Conservation (phyloP, 2,797 vertebrate genomes). For the Coccyzus lansbergi region DNA sequence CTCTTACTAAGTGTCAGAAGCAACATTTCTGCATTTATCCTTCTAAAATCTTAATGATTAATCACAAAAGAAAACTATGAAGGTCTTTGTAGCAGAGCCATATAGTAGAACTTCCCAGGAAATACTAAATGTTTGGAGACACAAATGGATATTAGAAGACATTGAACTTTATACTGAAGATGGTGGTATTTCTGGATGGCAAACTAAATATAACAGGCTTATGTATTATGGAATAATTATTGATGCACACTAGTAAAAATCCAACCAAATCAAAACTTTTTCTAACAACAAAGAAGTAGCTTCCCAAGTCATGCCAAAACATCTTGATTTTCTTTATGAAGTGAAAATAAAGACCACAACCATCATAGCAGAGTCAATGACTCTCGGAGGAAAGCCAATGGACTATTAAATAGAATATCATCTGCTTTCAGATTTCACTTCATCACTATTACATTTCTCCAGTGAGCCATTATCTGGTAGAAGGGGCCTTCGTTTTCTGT, state of each 20-base stretch:
- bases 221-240: not conserved
- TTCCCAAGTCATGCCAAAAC: slow-evolving; percentile 62
- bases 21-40: not conserved
- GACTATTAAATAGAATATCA: slow-evolving; percentile 91
- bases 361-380: slow-evolving; percentile 71
- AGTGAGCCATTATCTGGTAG: slow-evolving; percentile 68
- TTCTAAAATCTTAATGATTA: not conserved
- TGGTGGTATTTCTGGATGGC: not conserved
- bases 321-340: slow-evolving; percentile 75
- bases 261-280: not conserved
- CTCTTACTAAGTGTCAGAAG: not conserved
- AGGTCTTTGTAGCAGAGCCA: not conserved
- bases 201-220: not conserved
- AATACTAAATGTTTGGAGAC: not conserved
- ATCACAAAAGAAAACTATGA: not conserved
- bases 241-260: not conserved
- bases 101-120: not conserved
- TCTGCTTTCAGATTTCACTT: slow-evolving; percentile 87
- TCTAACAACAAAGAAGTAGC: not conserved
- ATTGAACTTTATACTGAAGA: not conserved
- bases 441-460: slow-evolving; percentile 82
- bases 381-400: slow-evolving; percentile 85
- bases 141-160: not conserved
- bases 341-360: slow-evolving; percentile 70
- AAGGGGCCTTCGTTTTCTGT: slow-evolving; percentile 68